A percentile compares a stretch with the other conserved stretches of the same genome.
phyloP scores from a whole-genome alignment of 2,113 vertebrate species.

The Rhabdomys dilectus region DNA sequence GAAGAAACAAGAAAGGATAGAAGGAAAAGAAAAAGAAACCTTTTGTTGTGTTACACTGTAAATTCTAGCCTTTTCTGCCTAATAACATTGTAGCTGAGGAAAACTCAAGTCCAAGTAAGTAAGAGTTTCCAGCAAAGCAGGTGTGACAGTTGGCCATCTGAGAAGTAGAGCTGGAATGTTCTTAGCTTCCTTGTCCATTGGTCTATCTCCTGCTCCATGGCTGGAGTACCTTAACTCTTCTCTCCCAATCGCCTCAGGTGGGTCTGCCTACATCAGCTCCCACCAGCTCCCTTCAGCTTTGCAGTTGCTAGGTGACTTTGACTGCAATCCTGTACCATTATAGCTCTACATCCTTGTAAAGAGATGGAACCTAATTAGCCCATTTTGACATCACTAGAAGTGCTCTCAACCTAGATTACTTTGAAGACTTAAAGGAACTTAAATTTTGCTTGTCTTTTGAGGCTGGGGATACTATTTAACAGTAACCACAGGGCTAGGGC shows the following conservation, averaged over 20 bases:
- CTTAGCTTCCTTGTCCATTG: neutral
- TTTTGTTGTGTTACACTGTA: slow-evolving; percentile 2
- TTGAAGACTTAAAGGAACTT: neutral
- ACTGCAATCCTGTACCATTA: neutral
- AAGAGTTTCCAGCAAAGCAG: slow-evolving; percentile 32
- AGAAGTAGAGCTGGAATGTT: slow-evolving; percentile 2
- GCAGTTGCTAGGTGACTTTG: neutral
- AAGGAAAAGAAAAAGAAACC: neutral
- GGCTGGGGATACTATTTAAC: neutral
- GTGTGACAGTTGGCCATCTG: neutral
- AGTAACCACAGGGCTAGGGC: neutral
- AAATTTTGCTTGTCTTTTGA: slow-evolving; percentile 15
- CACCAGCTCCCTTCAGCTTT: neutral
- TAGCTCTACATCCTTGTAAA: neutral
- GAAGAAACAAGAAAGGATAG: neutral
- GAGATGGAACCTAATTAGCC: neutral
- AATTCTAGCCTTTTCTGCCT: neutral
- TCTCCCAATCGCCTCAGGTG: neutral
- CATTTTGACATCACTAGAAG: slow-evolving; percentile 28
- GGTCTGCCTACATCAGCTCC: neutral
- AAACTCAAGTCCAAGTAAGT: slow-evolving; percentile 21
- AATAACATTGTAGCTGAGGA: neutral
- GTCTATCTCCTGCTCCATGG: neutral
- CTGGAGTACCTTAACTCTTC: slow-evolving; percentile 14
- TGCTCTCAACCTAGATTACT: slow-evolving; percentile 18